A percentile compares a stretch with the other conserved stretches of the same genome.
Evolutionary conservation across 2,888 invertebrate genomes (phyloP).

Genomic region (Abrostola tripartita): DNA sequence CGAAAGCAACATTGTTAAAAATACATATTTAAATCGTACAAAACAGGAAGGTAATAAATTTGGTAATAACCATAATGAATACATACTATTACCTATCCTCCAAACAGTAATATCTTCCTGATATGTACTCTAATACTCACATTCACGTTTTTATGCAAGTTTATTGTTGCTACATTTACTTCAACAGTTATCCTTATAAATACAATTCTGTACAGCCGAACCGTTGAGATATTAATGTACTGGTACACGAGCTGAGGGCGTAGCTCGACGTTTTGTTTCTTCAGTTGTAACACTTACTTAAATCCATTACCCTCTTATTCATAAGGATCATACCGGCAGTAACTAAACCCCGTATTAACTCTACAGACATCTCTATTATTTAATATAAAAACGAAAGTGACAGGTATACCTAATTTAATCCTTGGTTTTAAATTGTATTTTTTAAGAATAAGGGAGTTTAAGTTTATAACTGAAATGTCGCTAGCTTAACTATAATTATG

Average conservation of each 20-base stretch:
- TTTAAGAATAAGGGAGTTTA: no score
- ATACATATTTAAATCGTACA: no score
- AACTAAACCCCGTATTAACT: no score
- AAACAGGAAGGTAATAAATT: no score
- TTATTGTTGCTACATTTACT: constrained; percentile 24
- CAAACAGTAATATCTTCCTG: not conserved
- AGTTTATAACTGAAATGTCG: no score
- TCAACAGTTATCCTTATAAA: constrained; percentile 29
- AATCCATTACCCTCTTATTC: constrained; percentile 5
- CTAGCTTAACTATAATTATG: no score
- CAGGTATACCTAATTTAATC: no score
- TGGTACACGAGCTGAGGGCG: not conserved
- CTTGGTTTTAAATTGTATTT: no score
- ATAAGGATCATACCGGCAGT: no score
- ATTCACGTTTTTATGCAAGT: constrained; percentile 19
- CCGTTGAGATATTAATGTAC: constrained; percentile 20
- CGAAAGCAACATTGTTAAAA: no score
- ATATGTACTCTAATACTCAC: constrained; percentile 10
- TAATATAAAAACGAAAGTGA: no score
- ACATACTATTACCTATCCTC: not conserved
- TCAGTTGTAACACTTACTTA: constrained; percentile 1
- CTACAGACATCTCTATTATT: no score
- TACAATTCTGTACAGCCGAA: constrained; percentile 17
- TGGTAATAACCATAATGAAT: not conserved
- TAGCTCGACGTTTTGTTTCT: constrained; percentile 2